Evolutionary conservation across 2,888 invertebrate species (phyloP).

Genomic region (Neoascia interrupta): DNA sequence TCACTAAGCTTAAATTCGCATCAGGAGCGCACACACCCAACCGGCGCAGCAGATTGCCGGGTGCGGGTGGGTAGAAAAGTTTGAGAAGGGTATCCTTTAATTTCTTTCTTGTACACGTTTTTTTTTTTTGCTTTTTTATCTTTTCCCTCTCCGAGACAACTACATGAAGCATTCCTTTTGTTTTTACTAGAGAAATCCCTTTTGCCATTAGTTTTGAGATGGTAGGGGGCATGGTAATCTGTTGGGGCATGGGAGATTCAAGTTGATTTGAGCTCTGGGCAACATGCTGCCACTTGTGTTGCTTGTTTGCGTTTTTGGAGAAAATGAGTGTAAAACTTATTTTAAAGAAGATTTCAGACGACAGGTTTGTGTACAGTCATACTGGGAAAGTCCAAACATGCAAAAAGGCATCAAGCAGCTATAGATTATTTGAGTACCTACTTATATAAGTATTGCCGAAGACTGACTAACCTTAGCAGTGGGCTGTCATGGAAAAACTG

Average conservation of each 20-base stretch:
- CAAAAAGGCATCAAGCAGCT: no score
- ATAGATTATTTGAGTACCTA: no score
- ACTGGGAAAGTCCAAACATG: no score
- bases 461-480: no score
- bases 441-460: no score
- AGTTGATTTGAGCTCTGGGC: constrained; percentile 46
- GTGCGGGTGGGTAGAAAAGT: constrained; percentile 2
- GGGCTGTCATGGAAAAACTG: no score
- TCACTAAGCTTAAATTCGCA: constrained; percentile 70
- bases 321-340: constrained; percentile 51
- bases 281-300: constrained; percentile 53
- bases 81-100: constrained; percentile 57
- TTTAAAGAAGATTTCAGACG: constrained; percentile 40
- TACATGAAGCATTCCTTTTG: constrained; percentile 29
- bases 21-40: constrained; percentile 44
- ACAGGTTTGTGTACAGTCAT: no score
- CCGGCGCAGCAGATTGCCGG: constrained; percentile 30
- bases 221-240: background rate
- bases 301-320: background rate
- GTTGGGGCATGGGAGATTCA: background rate
- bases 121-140: constrained; percentile 8
- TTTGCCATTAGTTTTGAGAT: constrained; percentile 15
- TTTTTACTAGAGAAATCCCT: constrained; percentile 37
- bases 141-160: no score
- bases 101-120: constrained; percentile 59